Conservation (phyloP, 2,888 invertebrate genomes). For the Keiferia lycopersicella region DNA sequence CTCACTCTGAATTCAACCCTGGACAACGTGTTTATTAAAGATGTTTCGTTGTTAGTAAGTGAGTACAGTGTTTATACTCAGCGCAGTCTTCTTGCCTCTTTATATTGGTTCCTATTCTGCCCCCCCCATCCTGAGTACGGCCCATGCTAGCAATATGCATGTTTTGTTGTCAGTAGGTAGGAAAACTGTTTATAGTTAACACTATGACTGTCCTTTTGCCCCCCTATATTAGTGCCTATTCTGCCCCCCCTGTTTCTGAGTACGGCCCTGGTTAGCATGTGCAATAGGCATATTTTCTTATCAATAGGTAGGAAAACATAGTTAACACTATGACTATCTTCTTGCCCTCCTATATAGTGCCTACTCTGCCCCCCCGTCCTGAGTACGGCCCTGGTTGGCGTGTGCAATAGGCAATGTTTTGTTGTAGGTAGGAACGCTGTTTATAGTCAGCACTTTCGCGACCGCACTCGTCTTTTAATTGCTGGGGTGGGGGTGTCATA, state of each 20-base stretch:
- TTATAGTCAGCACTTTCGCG: constrained; percentile 26
- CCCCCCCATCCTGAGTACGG: not conserved
- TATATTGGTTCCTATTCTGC: not conserved
- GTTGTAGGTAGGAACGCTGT: constrained; percentile 15
- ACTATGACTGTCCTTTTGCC: no score
- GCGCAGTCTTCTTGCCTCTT: no score
- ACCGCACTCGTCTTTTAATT: constrained; percentile 19
- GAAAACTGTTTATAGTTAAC: no score
- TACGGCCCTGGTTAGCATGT: constrained; percentile 12
- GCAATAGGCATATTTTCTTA: constrained; percentile 29
- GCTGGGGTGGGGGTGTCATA: constrained; percentile 21
- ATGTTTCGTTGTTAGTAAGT: constrained; percentile 12
- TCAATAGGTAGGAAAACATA: constrained; percentile 11
- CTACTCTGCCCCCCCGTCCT: not conserved
- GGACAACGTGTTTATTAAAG: no score
- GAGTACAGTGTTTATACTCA: not conserved
- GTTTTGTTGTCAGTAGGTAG: not conserved
- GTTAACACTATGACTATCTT: constrained; percentile 22
- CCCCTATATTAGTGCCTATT: not conserved
- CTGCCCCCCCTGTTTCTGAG: not conserved
- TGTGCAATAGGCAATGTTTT: constrained; percentile 29
- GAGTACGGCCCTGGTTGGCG: constrained; percentile 9
- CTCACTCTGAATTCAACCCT: no score
- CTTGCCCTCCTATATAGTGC: not conserved
- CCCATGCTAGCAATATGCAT: not conserved